Conservation (phyloP, 37 sponge, comb jelly and placozoan genomes). For the Theonella swinhoei region DNA sequence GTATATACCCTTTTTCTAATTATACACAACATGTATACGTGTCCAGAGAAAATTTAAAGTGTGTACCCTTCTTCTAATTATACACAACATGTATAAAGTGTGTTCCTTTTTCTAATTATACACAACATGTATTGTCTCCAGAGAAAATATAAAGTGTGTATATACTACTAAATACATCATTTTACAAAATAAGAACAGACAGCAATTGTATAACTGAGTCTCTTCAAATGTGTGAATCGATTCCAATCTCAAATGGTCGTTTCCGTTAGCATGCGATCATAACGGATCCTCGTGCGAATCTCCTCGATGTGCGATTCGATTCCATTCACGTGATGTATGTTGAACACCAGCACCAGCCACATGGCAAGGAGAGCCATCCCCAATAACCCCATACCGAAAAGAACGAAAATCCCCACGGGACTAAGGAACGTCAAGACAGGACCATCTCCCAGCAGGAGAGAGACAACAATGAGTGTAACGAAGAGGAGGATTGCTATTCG, state of each 20-base stretch:
- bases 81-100: too few species aligned
- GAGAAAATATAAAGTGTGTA: not conserved
- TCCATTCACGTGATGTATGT: not conserved
- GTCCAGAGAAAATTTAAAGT: not conserved
- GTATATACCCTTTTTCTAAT: not conserved
- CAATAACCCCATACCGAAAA: not conserved
- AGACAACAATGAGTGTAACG: not conserved
- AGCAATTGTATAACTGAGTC: too few species aligned
- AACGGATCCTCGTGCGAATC: not conserved
- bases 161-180: not conserved
- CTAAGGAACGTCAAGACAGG: slow-evolving; percentile 1
- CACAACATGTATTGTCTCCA: not conserved
- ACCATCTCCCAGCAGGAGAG: not conserved
- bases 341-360: not conserved
- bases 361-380: not conserved
- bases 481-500: not conserved
- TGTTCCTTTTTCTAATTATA: not conserved
- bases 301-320: slow-evolving; percentile 21
- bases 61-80: not conserved
- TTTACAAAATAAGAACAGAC: too few species aligned
- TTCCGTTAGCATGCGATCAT: not conserved
- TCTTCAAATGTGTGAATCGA: too few species aligned
- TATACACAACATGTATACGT: not conserved
- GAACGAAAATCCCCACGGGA: not conserved
- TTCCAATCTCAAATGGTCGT: too few species aligned